A percentile compares a stretch with the other conserved stretches of the same genome.
Evolutionary conservation across 2,797 vertebrate species (phyloP).

Genomic region (Enteromius paludinosus): DNA sequence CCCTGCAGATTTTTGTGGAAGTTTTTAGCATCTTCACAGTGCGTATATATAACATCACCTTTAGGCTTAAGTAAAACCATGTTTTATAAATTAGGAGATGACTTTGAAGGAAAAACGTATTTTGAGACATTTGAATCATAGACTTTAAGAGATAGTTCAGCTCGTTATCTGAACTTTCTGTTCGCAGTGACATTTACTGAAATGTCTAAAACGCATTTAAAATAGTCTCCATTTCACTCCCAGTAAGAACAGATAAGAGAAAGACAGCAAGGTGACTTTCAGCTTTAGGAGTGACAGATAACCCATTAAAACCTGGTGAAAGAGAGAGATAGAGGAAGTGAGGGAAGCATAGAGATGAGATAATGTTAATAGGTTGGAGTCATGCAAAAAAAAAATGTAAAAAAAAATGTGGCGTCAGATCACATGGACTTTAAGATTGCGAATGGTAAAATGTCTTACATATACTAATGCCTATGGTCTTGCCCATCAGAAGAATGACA

Average conservation of each 20-base stretch:
- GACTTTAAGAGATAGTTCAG: conserved; percentile 26
- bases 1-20: neutral
- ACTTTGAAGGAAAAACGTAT: neutral
- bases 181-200: conserved; percentile 50
- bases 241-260: conserved; percentile 48
- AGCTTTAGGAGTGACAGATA: conserved; percentile 49
- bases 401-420: conserved; percentile 6
- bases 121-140: neutral
- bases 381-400: conserved; percentile 17
- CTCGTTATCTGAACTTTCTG: conserved; percentile 27
- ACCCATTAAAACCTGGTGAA: conserved; percentile 48
- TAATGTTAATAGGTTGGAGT: conserved; percentile 53
- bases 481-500: conserved; percentile 44
- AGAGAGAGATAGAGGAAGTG: conserved; percentile 23
- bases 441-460: conserved; percentile 27
- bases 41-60: neutral
- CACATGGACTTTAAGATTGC: conserved; percentile 32
- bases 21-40: neutral
- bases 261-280: conserved; percentile 58
- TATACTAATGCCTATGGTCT: conserved; percentile 34
- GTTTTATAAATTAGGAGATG: conserved; percentile 9
- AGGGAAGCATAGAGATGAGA: conserved; percentile 28
- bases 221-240: conserved; percentile 42
- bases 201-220: conserved; percentile 46
- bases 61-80: conserved; percentile 6